Evolutionary conservation across 2,888 invertebrate genomes (phyloP), one percentile per base, ranked within the genome.

Genomic region (Drosophila mettleri): DNA sequence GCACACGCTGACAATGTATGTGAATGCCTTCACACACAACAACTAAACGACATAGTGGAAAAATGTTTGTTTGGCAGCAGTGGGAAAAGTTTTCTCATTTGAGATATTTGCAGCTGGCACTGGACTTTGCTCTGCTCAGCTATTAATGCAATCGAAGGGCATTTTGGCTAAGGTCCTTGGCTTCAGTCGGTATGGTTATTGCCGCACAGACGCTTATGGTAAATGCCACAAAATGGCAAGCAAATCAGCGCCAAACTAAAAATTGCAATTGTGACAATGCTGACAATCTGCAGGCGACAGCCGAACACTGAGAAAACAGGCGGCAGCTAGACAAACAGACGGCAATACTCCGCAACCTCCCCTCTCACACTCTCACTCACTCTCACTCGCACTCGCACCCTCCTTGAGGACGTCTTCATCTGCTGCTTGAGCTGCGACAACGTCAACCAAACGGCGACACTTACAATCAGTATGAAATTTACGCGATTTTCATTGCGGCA

Each of bases 401-500:
- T 10, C 8, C 52, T 45, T 49, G 48, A 52, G 51, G 22, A 76
- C 39, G 73, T 72, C 73, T 76, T 72, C 77, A 77, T 68, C 74
- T 72, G 45, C 58, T 18, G 29, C 48, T 18, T 7, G 36, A 55
- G 58, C 51, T 63, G 48, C 46, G 57, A 68, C 57, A 80, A 66
- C 80, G 81, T 82, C 87, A 85, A 73, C 78, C 55, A 77, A 75
- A 84, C 78, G 84, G 84, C 88, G 78, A 88, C 86, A 85, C 85
- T 86, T 82, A 88, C 87, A 86, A 86, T 88, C 86, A 88, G 86
- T 86, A 85, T 77, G 85, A 86, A 88, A 86, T 86, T 88, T 86
- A 86, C 86, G 86, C 86, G 86, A 86, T 86, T 86, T 86, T 86
- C 88, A 86, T 88, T 86, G 86, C 82, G 82, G 86, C 85, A 86